Conservation (phyloP, 1,140 invertebrate species). For the Eueides isabella region DNA sequence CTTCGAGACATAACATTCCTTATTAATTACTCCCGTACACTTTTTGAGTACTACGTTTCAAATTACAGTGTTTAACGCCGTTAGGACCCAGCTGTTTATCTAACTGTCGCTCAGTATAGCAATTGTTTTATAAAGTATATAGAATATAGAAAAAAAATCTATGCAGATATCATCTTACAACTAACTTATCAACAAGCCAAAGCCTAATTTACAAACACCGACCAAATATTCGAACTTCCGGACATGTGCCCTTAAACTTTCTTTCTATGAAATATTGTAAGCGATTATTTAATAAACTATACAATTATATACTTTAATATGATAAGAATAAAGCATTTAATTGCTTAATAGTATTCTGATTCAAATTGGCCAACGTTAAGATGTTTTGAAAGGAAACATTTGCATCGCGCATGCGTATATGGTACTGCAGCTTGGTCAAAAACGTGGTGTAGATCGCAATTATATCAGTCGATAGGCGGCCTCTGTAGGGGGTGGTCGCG, state of each 20-base stretch:
- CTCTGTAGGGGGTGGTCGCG: constrained; percentile 44
- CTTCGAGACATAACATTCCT: no score
- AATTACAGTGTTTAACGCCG: no score
- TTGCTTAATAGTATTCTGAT: constrained; percentile 36
- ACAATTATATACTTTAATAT: neutral
- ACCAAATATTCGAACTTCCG: constrained; percentile 46
- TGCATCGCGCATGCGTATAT: constrained; percentile 62
- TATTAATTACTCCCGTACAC: no score
- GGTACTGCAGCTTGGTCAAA: constrained; percentile 62
- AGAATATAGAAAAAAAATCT: neutral
- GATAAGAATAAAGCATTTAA: constrained; percentile 30
- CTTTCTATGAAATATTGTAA: constrained; percentile 49
- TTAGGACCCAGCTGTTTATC: no score
- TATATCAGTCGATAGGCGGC: constrained; percentile 69
- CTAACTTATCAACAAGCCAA: neutral
- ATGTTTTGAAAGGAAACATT: constrained; percentile 54
- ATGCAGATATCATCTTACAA: neutral
- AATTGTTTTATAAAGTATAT: no score
- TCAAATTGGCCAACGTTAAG: constrained; percentile 44
- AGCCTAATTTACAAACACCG: constrained; percentile 55
- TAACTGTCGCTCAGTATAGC: no score
- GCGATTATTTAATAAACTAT: constrained; percentile 2
- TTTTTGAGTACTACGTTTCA: no score
- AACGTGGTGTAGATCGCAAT: constrained; percentile 48
- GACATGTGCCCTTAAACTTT: constrained; percentile 62